Conservation (phyloP, 2,888 invertebrate species). For the Hirtodrosophila histrioides region DNA sequence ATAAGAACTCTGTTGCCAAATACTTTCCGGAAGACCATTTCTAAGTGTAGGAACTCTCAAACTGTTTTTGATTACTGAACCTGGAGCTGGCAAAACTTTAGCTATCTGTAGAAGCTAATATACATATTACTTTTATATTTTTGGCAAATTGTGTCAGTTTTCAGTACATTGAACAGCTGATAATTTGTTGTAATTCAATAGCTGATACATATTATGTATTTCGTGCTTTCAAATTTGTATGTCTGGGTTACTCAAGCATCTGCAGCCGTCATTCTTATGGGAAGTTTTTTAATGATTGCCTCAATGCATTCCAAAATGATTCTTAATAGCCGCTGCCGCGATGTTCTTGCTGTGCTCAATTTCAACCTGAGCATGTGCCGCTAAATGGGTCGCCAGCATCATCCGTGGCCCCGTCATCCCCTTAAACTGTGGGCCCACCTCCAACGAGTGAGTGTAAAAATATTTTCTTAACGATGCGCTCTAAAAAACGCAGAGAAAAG, state of each 20-base stretch:
- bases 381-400: slow-evolving; percentile 64
- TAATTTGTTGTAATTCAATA: too few relatives aligned
- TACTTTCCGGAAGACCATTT: too few relatives aligned
- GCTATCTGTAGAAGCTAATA: too few relatives aligned
- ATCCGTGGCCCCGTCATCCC: slow-evolving; percentile 16
- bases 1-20: too few relatives aligned
- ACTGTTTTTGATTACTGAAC: too few relatives aligned
- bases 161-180: too few relatives aligned
- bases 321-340: slow-evolving; percentile 50
- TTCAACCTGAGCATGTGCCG: slow-evolving; percentile 68
- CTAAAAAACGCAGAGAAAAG: slow-evolving; percentile 76
- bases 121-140: background rate
- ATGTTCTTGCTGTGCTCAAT: slow-evolving; percentile 48
- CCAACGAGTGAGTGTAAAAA: slow-evolving; percentile 64
- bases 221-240: slow-evolving; percentile 6
- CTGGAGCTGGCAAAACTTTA: too few relatives aligned
- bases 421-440: slow-evolving; percentile 9
- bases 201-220: background rate
- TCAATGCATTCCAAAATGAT: slow-evolving; percentile 43
- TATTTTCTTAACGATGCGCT: slow-evolving; percentile 77
- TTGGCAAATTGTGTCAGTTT: too few relatives aligned
- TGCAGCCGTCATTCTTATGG: slow-evolving; percentile 30
- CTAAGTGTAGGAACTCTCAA: too few relatives aligned
- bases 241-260: slow-evolving; percentile 36
- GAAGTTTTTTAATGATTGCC: slow-evolving; percentile 49